Conservation (phyloP, 2,888 invertebrate genomes). For the Pedicia rivosa region DNA sequence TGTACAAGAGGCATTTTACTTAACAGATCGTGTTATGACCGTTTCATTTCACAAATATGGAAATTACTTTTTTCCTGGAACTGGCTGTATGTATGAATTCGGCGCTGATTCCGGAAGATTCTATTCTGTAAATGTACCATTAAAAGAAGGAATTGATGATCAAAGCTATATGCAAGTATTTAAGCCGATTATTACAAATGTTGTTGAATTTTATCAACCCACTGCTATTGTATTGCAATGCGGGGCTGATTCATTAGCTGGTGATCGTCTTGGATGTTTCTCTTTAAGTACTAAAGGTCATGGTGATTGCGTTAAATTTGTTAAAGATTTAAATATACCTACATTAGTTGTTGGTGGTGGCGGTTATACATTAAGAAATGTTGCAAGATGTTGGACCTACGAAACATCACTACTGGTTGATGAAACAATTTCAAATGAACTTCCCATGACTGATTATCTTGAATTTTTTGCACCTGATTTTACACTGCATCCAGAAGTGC, state of each 20-base stretch:
- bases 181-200: conserved; percentile 81
- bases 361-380: conserved; percentile 87
- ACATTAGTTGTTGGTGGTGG: conserved; percentile 72
- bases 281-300: conserved; percentile 89
- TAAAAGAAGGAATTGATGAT: conserved; percentile 97
- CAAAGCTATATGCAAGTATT: conserved; percentile 82
- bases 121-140: conserved; percentile 95
- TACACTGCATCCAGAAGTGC: conserved; percentile 84
- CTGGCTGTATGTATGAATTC: conserved; percentile 97
- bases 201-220: conserved; percentile 94
- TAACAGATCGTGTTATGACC: conserved; percentile 97
- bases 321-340: conserved; percentile 82
- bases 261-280: conserved; percentile 90
- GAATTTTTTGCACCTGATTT: conserved; percentile 98
- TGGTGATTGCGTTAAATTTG: conserved; percentile 95
- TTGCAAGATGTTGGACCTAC: conserved; percentile 97
- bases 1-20: conserved; percentile 94
- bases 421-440: conserved; percentile 82
- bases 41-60: conserved; percentile 99
- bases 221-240: conserved; percentile 95
- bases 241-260: conserved; percentile 94
- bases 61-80: conserved; percentile 95
- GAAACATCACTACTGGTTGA: conserved; percentile 91
- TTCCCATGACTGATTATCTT: conserved; percentile 90
- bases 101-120: conserved; percentile 92